These are phyloP conservation scores for Pardosa pseudoannulata DNA, from an alignment of 2,888 invertebrate genomes.

Conservation along the genomic window DNA sequence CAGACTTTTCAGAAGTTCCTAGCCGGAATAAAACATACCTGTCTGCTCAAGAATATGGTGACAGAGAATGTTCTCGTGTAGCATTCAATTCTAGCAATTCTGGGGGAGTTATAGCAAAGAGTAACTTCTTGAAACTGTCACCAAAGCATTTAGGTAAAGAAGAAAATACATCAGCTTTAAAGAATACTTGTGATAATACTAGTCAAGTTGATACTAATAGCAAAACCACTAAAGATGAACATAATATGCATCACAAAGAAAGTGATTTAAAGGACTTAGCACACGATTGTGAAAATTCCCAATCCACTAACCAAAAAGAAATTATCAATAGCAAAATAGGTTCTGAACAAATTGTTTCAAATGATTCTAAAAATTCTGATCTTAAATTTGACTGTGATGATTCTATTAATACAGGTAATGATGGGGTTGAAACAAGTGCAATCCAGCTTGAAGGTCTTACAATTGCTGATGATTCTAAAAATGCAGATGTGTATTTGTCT, in stretches of 20 bases:
- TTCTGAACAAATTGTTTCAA: background rate
- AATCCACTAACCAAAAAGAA: background rate
- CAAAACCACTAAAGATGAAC: background rate
- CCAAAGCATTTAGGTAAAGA: background rate
- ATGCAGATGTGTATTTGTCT: constrained; percentile 32
- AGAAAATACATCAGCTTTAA: background rate
- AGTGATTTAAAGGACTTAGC: background rate
- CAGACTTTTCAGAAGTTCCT: constrained; percentile 35
- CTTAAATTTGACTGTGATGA: background rate
- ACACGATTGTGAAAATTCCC: background rate
- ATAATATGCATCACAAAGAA: background rate
- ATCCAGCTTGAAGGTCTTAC: background rate
- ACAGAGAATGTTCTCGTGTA: constrained; percentile 2
- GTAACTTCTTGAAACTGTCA: background rate
- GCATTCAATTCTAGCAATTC: background rate
- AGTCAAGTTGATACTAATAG: constrained; percentile 1
- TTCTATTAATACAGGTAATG: background rate
- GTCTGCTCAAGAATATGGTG: constrained; percentile 64
- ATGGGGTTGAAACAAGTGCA: background rate
- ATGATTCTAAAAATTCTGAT: background rate
- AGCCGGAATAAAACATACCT: constrained; percentile 37
- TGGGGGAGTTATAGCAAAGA: background rate
- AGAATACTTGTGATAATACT: constrained; percentile 20
- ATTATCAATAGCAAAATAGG: background rate
- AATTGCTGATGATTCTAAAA: constrained; percentile 15